phyloP scores from a whole-genome alignment of 1,140 invertebrate genomes.

The Mactra quadrangularis region DNA sequence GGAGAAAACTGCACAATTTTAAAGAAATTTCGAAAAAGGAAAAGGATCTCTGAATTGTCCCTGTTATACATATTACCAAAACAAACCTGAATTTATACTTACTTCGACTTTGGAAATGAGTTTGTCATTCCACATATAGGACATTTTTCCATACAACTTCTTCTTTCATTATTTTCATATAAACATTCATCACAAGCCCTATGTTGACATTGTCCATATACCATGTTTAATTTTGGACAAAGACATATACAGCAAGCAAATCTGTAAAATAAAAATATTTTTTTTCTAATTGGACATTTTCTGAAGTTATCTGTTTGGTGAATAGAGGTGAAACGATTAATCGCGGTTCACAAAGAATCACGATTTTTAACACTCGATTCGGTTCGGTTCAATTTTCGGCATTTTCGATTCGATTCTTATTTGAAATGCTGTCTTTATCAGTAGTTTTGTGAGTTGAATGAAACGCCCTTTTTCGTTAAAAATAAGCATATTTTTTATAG shows the following conservation, averaged over 20 bases:
- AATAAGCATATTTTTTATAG: too few species aligned
- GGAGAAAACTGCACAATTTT: background rate
- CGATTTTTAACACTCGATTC: too few species aligned
- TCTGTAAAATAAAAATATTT: slow-evolving; percentile 62
- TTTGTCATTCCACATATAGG: slow-evolving; percentile 61
- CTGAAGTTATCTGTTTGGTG: too few species aligned
- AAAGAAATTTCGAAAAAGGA: background rate
- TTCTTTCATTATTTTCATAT: slow-evolving; percentile 55
- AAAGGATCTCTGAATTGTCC: background rate
- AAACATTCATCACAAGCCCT: slow-evolving; percentile 69
- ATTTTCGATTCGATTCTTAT: too few species aligned
- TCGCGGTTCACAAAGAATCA: too few species aligned
- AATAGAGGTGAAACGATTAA: too few species aligned
- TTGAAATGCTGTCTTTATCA: too few species aligned
- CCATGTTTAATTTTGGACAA: slow-evolving; percentile 65
- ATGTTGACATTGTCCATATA: slow-evolving; percentile 72
- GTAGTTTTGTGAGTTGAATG: too few species aligned
- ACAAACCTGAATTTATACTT: background rate
- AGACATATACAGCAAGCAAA: slow-evolving; percentile 70
- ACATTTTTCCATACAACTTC: slow-evolving; percentile 61
- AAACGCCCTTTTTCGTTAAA: too few species aligned
- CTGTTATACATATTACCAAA: background rate
- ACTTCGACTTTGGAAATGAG: slow-evolving; percentile 64
- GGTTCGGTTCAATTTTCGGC: too few species aligned
- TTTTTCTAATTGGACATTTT: too few species aligned